A percentile compares a stretch with the other conserved stretches of the same genome.
These are phyloP conservation scores for Callithrix jacchus DNA, from an alignment of 2,113 vertebrate species.

Conservation along the genomic window DNA sequence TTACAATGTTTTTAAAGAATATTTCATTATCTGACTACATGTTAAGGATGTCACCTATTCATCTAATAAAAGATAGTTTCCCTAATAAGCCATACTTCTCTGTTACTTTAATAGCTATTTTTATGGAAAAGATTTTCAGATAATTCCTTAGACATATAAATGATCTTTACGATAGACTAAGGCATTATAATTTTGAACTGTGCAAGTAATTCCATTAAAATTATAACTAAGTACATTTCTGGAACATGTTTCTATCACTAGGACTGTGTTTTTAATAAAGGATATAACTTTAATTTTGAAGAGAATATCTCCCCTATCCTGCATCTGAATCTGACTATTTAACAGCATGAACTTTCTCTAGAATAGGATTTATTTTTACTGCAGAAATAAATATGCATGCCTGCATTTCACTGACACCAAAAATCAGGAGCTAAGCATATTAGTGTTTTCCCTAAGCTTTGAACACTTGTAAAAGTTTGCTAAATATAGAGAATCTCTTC, in stretches of 20 bases:
- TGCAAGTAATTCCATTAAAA: neutral
- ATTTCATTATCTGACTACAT: neutral
- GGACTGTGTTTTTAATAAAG: neutral
- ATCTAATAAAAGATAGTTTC: neutral
- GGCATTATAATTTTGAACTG: neutral
- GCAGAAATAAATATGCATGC: neutral
- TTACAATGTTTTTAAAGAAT: neutral
- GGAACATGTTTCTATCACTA: neutral
- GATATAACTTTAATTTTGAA: neutral
- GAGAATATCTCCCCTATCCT: neutral
- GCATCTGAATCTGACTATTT: neutral
- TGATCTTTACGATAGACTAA: neutral
- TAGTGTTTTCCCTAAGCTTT: neutral
- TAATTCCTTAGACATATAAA: neutral
- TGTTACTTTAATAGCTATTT: neutral
- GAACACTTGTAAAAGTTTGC: neutral
- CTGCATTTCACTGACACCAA: neutral
- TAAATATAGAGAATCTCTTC: neutral
- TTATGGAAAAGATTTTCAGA: neutral
- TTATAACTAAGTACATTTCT: neutral
- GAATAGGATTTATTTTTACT: neutral
- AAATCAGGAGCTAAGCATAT: neutral
- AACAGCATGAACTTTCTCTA: neutral
- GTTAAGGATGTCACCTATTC: neutral
- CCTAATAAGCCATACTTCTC: neutral